Evolutionary conservation across 2,888 invertebrate species (phyloP), one percentile per base, ranked within the genome.

Genomic region (Lasioglossum leucozonium): DNA sequence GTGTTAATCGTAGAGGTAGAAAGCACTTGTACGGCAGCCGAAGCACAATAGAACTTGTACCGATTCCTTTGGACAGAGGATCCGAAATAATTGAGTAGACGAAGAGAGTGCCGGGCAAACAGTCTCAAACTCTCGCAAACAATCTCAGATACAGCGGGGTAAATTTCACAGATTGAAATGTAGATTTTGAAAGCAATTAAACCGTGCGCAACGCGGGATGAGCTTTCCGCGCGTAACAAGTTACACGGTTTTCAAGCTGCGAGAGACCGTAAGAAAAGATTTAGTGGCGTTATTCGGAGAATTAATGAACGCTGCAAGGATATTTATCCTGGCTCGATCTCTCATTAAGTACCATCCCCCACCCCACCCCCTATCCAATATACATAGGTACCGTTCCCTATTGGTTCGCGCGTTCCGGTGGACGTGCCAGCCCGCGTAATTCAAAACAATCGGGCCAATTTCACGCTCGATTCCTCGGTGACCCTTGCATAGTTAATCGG

Each of bases 391-490:
- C 47, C 44, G 69, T 37, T 75, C 42, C 30, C 30, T 16, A 58
- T 82, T 30, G 62, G 62, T 37, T 78, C 74, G 13, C 67, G 82
- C 62, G 62, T 62, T 77, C 74, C 73, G 51, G 18, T 40, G 22
- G 74, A 55, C 51, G 26, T 65, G 58, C 71, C 71, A 16, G 62
- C 65, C 74, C 30, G 58, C 65, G 77, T 82, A 82, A 86, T 82
- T 82, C 82, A 76, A 89, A 88, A 89, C 85, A 89, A 89, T 90
- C 83, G 89, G 73, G 88, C 81, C 88, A 91, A 93, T 92, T 92
- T 92, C 90, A 92, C 90, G 92, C 89, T 91, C 91, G 89, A 93
- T 92, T 92, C 88, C 89, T 88, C 86, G 69, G 77, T 77, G 85
- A 85, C 88, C 82, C 81, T 88, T 91, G 92, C 88, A 88, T 88